These are phyloP conservation scores for Eidolon dupreanum DNA, from an alignment of 2,797 vertebrate genomes.

Conservation along the genomic window DNA sequence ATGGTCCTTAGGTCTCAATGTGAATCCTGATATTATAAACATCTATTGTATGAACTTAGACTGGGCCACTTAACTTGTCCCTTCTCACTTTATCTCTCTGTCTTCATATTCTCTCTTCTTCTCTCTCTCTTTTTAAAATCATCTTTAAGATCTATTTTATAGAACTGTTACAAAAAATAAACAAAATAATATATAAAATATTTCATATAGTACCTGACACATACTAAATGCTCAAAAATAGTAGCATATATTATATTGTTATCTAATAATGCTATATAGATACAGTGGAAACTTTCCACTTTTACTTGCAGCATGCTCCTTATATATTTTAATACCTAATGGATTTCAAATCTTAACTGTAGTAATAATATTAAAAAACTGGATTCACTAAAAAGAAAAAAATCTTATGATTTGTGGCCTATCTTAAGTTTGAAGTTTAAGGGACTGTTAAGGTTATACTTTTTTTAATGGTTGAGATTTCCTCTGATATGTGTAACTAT, in stretches of 20 bases:
- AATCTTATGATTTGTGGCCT: background rate
- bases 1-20: background rate
- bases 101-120: background rate
- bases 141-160: background rate
- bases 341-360: background rate
- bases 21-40: background rate
- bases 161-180: background rate
- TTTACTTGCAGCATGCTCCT: background rate
- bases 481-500: background rate
- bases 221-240: background rate
- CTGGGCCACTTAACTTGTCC: background rate
- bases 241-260: background rate
- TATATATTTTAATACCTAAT: background rate
- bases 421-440: background rate
- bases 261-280: background rate
- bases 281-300: background rate
- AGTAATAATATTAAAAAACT: background rate
- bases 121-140: background rate
- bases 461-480: background rate
- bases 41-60: background rate
- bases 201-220: background rate
- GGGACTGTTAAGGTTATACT: background rate
- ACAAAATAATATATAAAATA: conserved; percentile 17
- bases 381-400: background rate
- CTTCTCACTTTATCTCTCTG: background rate